phyloP scores from a whole-genome alignment of 1,140 invertebrate genomes.

The Drosophila grimshawi region DNA sequence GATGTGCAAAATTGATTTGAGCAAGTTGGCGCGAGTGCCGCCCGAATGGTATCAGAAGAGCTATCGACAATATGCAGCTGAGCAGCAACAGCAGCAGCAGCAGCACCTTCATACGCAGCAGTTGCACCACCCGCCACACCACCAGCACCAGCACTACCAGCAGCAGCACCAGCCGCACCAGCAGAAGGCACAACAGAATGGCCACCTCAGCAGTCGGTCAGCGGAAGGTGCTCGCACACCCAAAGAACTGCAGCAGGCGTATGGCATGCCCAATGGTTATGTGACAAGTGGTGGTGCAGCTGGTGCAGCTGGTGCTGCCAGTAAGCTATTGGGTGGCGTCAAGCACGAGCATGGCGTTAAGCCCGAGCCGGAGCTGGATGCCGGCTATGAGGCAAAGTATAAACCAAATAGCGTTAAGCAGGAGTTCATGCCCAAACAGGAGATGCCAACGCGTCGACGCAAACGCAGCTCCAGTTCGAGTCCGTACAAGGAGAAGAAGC shows the following conservation, averaged over 20 bases:
- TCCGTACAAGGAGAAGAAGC: slow-evolving; percentile 84
- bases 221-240: slow-evolving; percentile 53
- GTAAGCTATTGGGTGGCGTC: slow-evolving; percentile 33
- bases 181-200: slow-evolving; percentile 60
- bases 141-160: slow-evolving; percentile 28
- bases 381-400: slow-evolving; percentile 64
- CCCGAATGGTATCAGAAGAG: slow-evolving; percentile 62
- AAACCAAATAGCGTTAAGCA: slow-evolving; percentile 62
- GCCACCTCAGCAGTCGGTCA: slow-evolving; percentile 65
- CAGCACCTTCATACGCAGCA: slow-evolving; percentile 29
- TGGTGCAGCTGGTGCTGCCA: slow-evolving; percentile 10
- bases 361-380: slow-evolving; percentile 72
- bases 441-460: slow-evolving; percentile 57
- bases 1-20: slow-evolving; percentile 81
- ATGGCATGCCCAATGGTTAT: slow-evolving; percentile 69
- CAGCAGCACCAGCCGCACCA: slow-evolving; percentile 36
- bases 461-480: slow-evolving; percentile 81
- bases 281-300: slow-evolving; percentile 8
- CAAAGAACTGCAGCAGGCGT: slow-evolving; percentile 33
- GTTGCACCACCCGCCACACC: slow-evolving; percentile 29
- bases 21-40: slow-evolving; percentile 64
- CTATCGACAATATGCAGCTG: slow-evolving; percentile 46
- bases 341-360: slow-evolving; percentile 79
- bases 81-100: slow-evolving; percentile 17
- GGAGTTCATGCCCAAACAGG: slow-evolving; percentile 66